Base-by-base conservation (phyloP, 2,113 vertebrate genomes). In the Henicopernis longicauda region DNA sequence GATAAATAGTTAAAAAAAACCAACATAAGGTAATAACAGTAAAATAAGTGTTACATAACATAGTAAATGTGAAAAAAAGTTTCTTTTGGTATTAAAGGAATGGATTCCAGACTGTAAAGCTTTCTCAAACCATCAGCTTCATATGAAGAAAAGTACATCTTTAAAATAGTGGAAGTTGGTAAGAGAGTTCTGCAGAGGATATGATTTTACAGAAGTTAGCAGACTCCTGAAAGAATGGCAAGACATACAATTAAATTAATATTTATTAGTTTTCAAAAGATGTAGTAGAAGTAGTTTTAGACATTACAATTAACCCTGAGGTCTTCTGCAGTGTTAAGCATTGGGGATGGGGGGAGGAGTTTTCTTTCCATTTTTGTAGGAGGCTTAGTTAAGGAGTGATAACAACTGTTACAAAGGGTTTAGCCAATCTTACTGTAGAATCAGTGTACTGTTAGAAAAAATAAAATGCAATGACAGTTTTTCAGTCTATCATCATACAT, bases 321-420 rank as follows among this genome's bases (percentile, higher is more conserved):
- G 40, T 44, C 32, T 71, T 42, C 50, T 40, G 25, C 18, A 73
- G 7, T 12, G 10, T 36, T 67, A 59, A 58, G 45, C 16, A 19
- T 26, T 0, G 0, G 10, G 16, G 8, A 14, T 7, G 4, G 5
- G 6, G 4, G 22, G 17, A 67, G 18, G 19, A 32, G 21, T 58
- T 62, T 73, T 40, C 45, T 65, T 62, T 44, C 31, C 9, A 1
- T 5, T 55, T 84, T 49, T 76, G 26, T 58, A 54, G 36, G 7
- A n/a, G 10, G 36, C n/a, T 81, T 65, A 31, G 42, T 73, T 72
- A 83, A 73, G 38, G 54, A 72, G 25, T 17, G 29, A 13, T 45
- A 67, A 70, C 13, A 72, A 63, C 14, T 66, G 29, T 31, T 49
- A 62, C 32, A 70, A 29, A 80, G 7, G 16, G 27, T 59, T 42